Evolutionary conservation across 2,113 vertebrate species (phyloP).

Genomic region (Bos indicus): DNA sequence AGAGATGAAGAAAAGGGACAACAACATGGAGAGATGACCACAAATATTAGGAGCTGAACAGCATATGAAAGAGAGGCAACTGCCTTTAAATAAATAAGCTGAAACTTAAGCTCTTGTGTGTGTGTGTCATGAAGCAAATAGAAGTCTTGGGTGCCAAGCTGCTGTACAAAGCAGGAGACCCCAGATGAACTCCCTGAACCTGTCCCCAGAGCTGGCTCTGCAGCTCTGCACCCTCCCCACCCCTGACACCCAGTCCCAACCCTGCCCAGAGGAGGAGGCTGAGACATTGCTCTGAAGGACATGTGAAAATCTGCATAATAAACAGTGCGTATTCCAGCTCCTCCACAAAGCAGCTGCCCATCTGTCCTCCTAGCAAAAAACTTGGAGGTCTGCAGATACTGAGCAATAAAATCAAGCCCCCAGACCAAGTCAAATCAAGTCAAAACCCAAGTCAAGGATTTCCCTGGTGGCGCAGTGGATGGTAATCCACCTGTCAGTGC

Average conservation of each 20-base stretch:
- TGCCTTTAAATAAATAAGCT: not conserved
- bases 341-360: not conserved
- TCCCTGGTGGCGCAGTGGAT: not conserved
- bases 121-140: not conserved
- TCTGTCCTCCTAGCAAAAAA: not conserved
- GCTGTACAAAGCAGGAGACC: not conserved
- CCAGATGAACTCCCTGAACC: too few species aligned
- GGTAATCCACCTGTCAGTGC: not conserved
- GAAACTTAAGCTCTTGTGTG: not conserved
- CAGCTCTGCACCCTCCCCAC: not conserved
- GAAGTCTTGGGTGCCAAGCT: not conserved
- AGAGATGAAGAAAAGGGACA: not conserved
- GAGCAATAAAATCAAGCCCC: not conserved
- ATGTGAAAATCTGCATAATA: not conserved
- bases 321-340: not conserved
- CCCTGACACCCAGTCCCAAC: rapidly evolving
- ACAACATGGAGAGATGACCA: not conserved
- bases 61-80: not conserved
- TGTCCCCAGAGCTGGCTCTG: not conserved
- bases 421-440: not conserved
- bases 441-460: not conserved
- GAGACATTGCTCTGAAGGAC: not conserved
- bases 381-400: not conserved
- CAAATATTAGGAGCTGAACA: not conserved
- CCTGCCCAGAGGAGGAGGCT: not conserved